phyloP scores from a whole-genome alignment of 2,113 vertebrate species.

The Larimichthys polyactis region DNA sequence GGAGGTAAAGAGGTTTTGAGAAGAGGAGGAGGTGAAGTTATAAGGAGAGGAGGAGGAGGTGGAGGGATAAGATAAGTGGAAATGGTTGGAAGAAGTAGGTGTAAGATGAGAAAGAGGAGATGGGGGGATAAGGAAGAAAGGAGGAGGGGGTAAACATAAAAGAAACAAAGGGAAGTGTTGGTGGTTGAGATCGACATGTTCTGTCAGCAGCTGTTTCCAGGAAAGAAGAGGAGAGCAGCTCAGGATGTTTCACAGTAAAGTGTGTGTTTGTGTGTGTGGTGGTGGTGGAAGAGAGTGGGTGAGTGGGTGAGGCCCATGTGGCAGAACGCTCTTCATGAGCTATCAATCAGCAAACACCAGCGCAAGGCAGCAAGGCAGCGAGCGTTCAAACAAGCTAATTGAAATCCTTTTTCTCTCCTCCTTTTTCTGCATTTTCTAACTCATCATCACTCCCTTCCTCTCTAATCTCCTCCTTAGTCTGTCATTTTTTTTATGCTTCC shows the following conservation, averaged over 20 bases:
- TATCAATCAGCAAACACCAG: slow-evolving; percentile 56
- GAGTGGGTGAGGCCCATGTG: slow-evolving; percentile 57
- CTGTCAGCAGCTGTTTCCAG: slow-evolving; percentile 42
- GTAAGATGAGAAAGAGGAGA: slow-evolving; percentile 1
- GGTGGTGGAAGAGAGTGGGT: not conserved
- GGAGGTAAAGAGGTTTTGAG: slow-evolving; percentile 14
- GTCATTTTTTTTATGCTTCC: not conserved
- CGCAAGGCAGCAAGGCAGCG: slow-evolving; percentile 26
- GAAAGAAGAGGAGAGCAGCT: slow-evolving; percentile 19
- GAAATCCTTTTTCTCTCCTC: slow-evolving; percentile 36
- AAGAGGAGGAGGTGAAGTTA: slow-evolving; percentile 11
- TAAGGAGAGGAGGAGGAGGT: not conserved
- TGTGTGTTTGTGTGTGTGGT: not conserved
- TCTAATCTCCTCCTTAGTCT: not conserved
- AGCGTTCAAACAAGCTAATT: slow-evolving; percentile 39
- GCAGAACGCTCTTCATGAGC: slow-evolving; percentile 46
- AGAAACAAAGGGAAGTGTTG: slow-evolving; percentile 34
- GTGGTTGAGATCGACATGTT: slow-evolving; percentile 10
- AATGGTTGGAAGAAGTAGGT: not conserved
- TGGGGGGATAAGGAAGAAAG: not conserved
- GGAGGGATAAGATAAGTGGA: slow-evolving; percentile 5
- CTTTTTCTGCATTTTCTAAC: slow-evolving; percentile 8
- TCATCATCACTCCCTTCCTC: not conserved
- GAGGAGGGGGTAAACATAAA: slow-evolving; percentile 12
- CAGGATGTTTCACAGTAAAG: not conserved